Evolutionary conservation across 2,113 vertebrate genomes (phyloP), one percentile per base, ranked within the genome.

Genomic region (Pogona vitticeps): DNA sequence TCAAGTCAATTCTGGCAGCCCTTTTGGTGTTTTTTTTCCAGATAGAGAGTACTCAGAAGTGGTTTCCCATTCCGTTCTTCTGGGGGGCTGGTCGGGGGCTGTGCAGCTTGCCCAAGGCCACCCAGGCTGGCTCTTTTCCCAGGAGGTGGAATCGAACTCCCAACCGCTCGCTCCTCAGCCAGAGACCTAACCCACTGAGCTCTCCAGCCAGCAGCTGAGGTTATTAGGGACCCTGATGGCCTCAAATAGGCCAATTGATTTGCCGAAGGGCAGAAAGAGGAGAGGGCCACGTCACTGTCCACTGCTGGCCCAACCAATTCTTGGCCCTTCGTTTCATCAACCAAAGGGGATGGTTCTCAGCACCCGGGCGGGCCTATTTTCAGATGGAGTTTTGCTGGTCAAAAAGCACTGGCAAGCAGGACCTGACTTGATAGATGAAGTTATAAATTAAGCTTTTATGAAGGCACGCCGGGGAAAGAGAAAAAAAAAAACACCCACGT

Each of bases 401-500:
- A 82, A 23, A 82, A 82, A 70, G 80, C 0, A 8, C 82, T 23
- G 46, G 80, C 68, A 61, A 86, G 67, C 82, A 84, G 81, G 78
- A 42, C 36, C 52, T 68, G 77, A 31, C 56, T 38, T 31, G 10
- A 17, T 28, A 76, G 79, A 91, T 80, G 73, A 88, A 86, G 85
- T 33, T 77, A 68, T 70, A 88, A 89, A 88, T 92, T 89, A 82
- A 89, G 78, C 8, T 75, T 91, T 83, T 80, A 87, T 70, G 85
- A 84, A 88, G 73, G 73, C 87, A 46, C 38, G 28, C 10, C 46
- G 46, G 46, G 46, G 46, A 10, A 10, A 10, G 46, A 10, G 46
- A n/a, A n/a, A n/a, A n/a, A n/a, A n/a, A n/a, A n/a, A n/a, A n/a
- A n/a, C 46, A 52, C 46, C 46, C 46, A n/a, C n/a, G 63, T 73